Conservation (phyloP, 92 coral and sea anemone genomes). For the Actinostola sp. region DNA sequence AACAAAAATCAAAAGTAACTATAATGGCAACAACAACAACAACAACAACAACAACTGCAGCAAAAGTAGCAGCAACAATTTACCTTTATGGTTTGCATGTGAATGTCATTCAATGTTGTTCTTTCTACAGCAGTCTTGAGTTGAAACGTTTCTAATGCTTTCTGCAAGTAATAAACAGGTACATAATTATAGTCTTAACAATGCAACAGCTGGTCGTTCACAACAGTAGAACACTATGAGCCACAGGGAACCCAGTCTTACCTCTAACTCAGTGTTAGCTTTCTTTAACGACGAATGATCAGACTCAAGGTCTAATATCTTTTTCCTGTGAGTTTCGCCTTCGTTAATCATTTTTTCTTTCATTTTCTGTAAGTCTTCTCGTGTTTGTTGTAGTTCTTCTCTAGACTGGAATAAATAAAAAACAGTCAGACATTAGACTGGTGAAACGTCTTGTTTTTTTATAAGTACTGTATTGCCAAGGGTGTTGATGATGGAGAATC, state of each 20-base stretch:
- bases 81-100: constrained; percentile 99
- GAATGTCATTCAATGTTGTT: constrained; percentile 92
- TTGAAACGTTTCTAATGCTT: constrained; percentile 92
- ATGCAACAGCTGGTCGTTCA: too few species aligned
- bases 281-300: constrained; percentile 78
- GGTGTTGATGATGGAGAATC: background rate
- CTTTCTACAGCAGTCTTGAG: constrained; percentile 96
- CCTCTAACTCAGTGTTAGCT: constrained; percentile 91
- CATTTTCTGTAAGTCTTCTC: constrained; percentile 85
- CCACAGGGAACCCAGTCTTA: constrained; percentile 9
- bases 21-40: background rate
- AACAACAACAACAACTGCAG: background rate
- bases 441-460: too few species aligned
- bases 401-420: constrained; percentile 50
- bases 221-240: too few species aligned
- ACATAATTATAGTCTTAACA: too few species aligned
- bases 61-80: background rate
- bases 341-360: constrained; percentile 88
- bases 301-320: constrained; percentile 84
- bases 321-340: constrained; percentile 82
- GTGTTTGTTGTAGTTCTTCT: constrained; percentile 93
- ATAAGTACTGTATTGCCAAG: too few species aligned
- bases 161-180: constrained; percentile 62
- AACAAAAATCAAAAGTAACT: too few species aligned
- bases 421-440: background rate